Percentiles rank a stretch among this genome's conserved stretches.
Evolutionary conservation across 2,113 vertebrate genomes (phyloP).

Genomic region (Tricholaema leucomelas): DNA sequence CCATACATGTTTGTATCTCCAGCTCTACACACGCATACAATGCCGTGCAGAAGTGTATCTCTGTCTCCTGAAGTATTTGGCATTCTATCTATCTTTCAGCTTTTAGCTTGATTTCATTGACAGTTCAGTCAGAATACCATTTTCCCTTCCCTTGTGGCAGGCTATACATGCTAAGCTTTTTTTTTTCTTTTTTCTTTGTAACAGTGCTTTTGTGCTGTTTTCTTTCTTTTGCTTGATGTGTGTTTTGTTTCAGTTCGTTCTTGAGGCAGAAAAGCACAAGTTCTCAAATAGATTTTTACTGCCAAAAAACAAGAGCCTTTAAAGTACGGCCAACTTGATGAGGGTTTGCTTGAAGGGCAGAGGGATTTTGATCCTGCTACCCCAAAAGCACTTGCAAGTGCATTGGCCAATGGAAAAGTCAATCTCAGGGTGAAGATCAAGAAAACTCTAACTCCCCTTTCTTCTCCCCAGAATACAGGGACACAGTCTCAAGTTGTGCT

Average conservation of each 20-base stretch:
- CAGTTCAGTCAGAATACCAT: constrained; percentile 15
- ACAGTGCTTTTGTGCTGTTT: too few relatives aligned
- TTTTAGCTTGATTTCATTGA: constrained; percentile 30
- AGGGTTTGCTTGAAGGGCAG: background rate
- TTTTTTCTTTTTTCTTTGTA: too few relatives aligned
- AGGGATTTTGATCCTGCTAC: background rate
- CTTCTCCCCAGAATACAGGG: background rate
- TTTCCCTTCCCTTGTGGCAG: constrained; percentile 21
- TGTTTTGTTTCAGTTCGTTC: background rate
- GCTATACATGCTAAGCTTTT: background rate
- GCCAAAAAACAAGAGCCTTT: background rate
- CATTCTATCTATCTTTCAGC: background rate
- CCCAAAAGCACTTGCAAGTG: background rate
- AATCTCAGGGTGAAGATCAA: background rate
- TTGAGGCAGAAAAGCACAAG: background rate
- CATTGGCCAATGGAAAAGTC: background rate
- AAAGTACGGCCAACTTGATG: background rate
- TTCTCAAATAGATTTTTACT: background rate
- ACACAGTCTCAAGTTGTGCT: too few relatives aligned
- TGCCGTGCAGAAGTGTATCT: background rate
- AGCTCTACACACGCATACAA: background rate
- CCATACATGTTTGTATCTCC: constrained; percentile 34
- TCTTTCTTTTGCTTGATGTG: background rate
- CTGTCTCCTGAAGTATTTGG: constrained; percentile 5
- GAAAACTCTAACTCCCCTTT: background rate